Evolutionary conservation across 2,888 invertebrate genomes (phyloP).

Genomic region (Drosophila affinis): DNA sequence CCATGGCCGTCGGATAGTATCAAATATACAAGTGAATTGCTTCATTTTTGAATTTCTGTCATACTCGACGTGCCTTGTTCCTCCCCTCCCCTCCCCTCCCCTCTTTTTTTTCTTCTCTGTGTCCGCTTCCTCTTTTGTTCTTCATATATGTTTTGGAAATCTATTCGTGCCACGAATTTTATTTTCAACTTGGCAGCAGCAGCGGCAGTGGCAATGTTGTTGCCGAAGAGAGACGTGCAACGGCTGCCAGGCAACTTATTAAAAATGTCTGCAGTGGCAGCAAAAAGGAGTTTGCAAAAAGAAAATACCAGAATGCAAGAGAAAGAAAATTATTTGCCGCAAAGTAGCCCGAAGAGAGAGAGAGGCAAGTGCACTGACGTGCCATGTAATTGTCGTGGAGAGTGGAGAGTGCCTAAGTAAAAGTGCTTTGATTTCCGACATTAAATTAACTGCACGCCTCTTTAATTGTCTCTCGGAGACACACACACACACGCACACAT

Average conservation of each 20-base stretch:
- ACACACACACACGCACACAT: no score
- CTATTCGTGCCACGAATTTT: slow-evolving; percentile 79
- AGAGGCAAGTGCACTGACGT: slow-evolving; percentile 43
- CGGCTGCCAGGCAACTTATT: slow-evolving; percentile 80
- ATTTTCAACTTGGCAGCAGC: slow-evolving; percentile 77
- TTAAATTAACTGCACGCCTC: slow-evolving; percentile 60
- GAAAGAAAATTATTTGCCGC: slow-evolving; percentile 71
- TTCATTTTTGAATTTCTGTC: slow-evolving; percentile 79
- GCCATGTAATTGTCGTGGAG: slow-evolving; percentile 64
- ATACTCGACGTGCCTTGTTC: slow-evolving; percentile 67
- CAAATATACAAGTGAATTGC: slow-evolving; percentile 75
- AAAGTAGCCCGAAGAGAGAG: slow-evolving; percentile 43
- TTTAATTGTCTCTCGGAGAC: slow-evolving; percentile 58
- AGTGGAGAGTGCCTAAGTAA: slow-evolving; percentile 38
- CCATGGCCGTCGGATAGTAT: slow-evolving; percentile 56
- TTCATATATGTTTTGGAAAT: slow-evolving; percentile 69
- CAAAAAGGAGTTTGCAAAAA: slow-evolving; percentile 30
- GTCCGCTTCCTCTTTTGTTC: slow-evolving; percentile 32
- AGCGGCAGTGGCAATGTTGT: slow-evolving; percentile 56
- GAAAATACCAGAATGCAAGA: slow-evolving; percentile 33
- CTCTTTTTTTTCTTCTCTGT: not conserved
- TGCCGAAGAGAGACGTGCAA: slow-evolving; percentile 64
- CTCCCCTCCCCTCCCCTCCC: not conserved
- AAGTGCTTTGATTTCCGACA: slow-evolving; percentile 74
- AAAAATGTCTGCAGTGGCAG: slow-evolving; percentile 74